Percentiles rank a stretch among this genome's conserved stretches.
phyloP scores from a whole-genome alignment of 2,797 vertebrate genomes.

The Coluber constrictor region DNA sequence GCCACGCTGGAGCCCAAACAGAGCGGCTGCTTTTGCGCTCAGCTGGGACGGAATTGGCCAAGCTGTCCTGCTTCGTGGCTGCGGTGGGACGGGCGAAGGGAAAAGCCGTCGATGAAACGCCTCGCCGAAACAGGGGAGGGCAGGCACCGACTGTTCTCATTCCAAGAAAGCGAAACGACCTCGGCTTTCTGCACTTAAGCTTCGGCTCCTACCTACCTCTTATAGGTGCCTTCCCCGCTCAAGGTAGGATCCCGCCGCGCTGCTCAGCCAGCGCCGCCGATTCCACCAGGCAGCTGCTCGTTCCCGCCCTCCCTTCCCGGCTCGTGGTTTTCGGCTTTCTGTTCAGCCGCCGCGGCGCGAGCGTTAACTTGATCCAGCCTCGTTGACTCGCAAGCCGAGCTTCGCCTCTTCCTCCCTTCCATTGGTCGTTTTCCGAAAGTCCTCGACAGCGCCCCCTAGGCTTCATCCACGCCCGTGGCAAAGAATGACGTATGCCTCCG shows the following conservation, averaged over 20 bases:
- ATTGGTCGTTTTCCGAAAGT: not conserved
- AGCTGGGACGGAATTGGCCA: not conserved
- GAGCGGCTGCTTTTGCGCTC: not conserved
- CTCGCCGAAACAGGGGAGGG: not conserved
- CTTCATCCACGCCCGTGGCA: not conserved
- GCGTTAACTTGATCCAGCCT: slow-evolving; percentile 2
- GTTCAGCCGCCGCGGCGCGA: not conserved
- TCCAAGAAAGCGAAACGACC: not conserved
- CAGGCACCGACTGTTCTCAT: too few relatives aligned
- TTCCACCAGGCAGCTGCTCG: not conserved
- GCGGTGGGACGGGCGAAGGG: not conserved
- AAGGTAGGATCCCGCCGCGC: not conserved
- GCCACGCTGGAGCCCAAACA: not conserved
- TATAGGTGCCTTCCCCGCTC: not conserved
- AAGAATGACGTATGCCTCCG: not conserved
- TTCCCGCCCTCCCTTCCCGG: not conserved
- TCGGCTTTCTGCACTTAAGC: not conserved
- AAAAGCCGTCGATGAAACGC: not conserved
- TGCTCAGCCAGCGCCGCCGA: not conserved
- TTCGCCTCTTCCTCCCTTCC: not conserved
- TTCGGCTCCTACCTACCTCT: not conserved
- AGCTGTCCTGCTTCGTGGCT: not conserved
- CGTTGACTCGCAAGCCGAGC: not conserved
- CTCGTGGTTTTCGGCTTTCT: too few relatives aligned
- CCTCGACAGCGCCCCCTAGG: slow-evolving; percentile 13